Base-by-base conservation (phyloP, 2,888 invertebrate species). In the Himalopsyche tibetana region DNA sequence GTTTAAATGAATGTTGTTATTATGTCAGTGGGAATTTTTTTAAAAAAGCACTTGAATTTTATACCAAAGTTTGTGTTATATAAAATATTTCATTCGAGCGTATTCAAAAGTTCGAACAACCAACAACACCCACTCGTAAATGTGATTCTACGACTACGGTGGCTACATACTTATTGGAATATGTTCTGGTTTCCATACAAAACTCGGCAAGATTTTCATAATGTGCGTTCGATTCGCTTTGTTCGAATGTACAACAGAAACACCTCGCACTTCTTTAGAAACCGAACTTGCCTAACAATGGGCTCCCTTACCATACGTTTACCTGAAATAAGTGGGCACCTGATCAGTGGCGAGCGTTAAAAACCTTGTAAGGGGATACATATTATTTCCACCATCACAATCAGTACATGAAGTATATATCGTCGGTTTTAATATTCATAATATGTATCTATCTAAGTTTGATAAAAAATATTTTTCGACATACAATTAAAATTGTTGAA, bases 201-300 rank as follows among this genome's bases (percentile, higher is more conserved):
- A 74, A 74, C 74, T 74, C 15, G 74, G 36, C 74, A 74, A 74
- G 74, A 74, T 74, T 74, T 74, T 74, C 74, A 74, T 74, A 74
- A 74, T 74, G 36, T 36, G 9, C 74, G 36, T 74, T 74, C 74
- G 74, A 74, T 74, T 74, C 74, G 28, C 74, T 74, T 74, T 74
- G 74, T 74, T 74, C 74, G 38, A 38, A 74, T 74, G 38, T 74
- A 38, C 36, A 74, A 38, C 36, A 74, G 74, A 38, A 74, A 74
- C 36, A 74, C 74, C 74, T 74, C 74, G 74, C 74, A 74, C 74
- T 74, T 74, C 74, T 74, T 74, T 74, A 74, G 74, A 74, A 74
- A 74, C 28, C 74, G 74, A 74, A 74, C 74, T 38, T 36, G 28
- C 38, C 38, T 38, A 38, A 74, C 74, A 38, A 74, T 74, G 36